A percentile compares a stretch with the other conserved stretches of the same genome.
Evolutionary conservation across 2,888 invertebrate genomes (phyloP).

Genomic region (Allygus modestus): DNA sequence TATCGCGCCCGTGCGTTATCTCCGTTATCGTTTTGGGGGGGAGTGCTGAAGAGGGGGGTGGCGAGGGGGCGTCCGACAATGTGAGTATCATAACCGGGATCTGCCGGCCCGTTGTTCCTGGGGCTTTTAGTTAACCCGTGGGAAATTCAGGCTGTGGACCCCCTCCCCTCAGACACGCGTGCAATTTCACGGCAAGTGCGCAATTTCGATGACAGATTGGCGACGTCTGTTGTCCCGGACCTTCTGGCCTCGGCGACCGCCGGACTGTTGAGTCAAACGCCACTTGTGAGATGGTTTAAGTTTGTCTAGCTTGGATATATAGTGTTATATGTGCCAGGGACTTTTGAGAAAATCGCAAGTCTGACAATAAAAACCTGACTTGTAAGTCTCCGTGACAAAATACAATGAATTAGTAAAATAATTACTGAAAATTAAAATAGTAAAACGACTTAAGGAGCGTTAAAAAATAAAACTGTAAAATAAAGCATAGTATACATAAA

Average conservation of each 20-base stretch:
- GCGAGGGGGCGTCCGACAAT: background rate
- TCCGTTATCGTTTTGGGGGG: constrained; percentile 28
- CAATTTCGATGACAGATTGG: constrained; percentile 57
- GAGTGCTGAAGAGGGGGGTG: background rate
- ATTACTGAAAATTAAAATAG: too few relatives aligned
- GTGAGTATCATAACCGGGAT: constrained; percentile 44
- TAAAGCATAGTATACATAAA: too few relatives aligned
- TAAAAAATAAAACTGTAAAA: too few relatives aligned
- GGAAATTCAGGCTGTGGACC: constrained; percentile 15
- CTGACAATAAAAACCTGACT: too few relatives aligned
- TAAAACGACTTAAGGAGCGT: too few relatives aligned
- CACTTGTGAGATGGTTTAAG: too few relatives aligned
- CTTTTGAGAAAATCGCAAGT: too few relatives aligned
- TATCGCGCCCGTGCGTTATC: background rate
- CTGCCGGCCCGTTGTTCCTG: constrained; percentile 11
- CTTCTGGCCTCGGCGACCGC: background rate
- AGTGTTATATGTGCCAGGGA: too few relatives aligned
- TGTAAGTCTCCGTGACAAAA: too few relatives aligned
- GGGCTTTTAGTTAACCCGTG: constrained; percentile 53
- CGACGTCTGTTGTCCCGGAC: background rate
- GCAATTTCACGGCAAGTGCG: constrained; percentile 58
- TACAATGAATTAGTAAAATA: too few relatives aligned
- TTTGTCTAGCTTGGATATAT: too few relatives aligned
- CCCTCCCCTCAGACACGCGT: constrained; percentile 36
- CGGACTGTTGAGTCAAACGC: background rate